These are phyloP conservation scores for Caenorhabditis briggsae DNA, from an alignment of 1,140 invertebrate genomes.

Conservation along the genomic window DNA sequence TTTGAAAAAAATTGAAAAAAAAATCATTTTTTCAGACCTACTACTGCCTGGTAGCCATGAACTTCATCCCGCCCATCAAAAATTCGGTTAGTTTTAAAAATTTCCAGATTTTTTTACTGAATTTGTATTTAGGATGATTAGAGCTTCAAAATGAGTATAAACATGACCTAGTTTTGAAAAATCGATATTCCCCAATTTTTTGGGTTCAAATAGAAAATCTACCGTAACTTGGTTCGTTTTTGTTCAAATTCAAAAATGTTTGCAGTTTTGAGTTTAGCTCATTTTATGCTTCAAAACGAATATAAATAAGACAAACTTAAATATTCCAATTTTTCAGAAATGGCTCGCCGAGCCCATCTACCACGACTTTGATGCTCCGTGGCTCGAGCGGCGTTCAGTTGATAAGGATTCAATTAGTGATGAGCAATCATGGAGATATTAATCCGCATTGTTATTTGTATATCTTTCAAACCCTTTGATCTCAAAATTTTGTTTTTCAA, in stretches of 20 bases:
- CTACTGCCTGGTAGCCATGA: slow-evolving; percentile 65
- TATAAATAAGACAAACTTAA: background rate
- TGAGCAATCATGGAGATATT: too few relatives aligned
- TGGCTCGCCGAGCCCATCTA: slow-evolving; percentile 53
- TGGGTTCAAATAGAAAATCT: background rate
- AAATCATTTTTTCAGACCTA: slow-evolving; percentile 59
- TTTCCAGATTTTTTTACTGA: background rate
- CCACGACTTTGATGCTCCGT: slow-evolving; percentile 52
- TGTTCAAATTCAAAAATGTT: background rate
- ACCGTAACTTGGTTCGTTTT: background rate
- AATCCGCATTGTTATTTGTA: background rate
- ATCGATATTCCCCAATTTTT: background rate
- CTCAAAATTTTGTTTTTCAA: background rate
- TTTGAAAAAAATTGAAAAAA: background rate
- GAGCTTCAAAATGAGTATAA: background rate
- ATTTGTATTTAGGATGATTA: background rate
- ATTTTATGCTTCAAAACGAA: background rate
- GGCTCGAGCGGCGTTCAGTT: background rate
- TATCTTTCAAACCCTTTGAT: background rate
- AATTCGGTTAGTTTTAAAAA: background rate
- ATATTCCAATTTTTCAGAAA: slow-evolving; percentile 27
- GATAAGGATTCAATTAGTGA: background rate
- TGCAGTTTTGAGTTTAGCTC: background rate
- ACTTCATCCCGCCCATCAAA: slow-evolving; percentile 54
- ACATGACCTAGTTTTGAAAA: too few relatives aligned